Evolutionary conservation across 2,888 invertebrate genomes (phyloP), one percentile per base, ranked within the genome.

Genomic region (Tiliacea aurago): DNA sequence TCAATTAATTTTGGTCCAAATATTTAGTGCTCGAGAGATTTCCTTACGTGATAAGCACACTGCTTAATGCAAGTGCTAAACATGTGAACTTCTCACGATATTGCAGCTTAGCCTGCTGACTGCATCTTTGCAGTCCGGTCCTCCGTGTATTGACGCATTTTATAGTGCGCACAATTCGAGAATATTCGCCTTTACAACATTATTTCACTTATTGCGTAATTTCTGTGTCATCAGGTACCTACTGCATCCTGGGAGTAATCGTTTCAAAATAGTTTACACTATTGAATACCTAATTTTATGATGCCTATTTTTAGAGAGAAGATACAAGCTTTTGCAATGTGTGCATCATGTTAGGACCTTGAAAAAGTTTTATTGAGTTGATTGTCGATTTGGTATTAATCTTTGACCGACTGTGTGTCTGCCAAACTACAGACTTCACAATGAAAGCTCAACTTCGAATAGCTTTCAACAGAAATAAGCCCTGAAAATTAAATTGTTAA

Each of bases 211-310:
- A 6, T 51, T 45, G 58, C 62, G 76, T 65, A 69, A 69, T 58
- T 43, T 58, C 43, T 76, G 84, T 76, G 76, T 84, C 81, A 84
- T 63, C 28, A 28, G 28, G 1, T 28, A 28, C 28, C 62, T 84
- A 80, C 68, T 68, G 56, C 76, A 75, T 64, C 59, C 61, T 76
- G 33, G 70, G 84, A 70, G 82, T 76, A 81, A 81, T 65, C 33
- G 56, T 69, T 65, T 63, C 56, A 84, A 84, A 84, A 84, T 84
- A 76, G 85, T 82, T 55, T 69, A 33, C 33, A 28, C 47, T 59
- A 70, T 62, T 71, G 33, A 76, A 68, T 81, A 76, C 77, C 68
- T 70, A 53, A 65, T 65, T 76, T 68, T 69, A 81, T 49, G 37
- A 71, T 68, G 63, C n/a, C 78, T 84, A 84, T 84, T 84, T 82